Evolutionary conservation across 2,113 vertebrate species (phyloP), one percentile per base, ranked within the genome.

Genomic region (Neodon shergylaensis): DNA sequence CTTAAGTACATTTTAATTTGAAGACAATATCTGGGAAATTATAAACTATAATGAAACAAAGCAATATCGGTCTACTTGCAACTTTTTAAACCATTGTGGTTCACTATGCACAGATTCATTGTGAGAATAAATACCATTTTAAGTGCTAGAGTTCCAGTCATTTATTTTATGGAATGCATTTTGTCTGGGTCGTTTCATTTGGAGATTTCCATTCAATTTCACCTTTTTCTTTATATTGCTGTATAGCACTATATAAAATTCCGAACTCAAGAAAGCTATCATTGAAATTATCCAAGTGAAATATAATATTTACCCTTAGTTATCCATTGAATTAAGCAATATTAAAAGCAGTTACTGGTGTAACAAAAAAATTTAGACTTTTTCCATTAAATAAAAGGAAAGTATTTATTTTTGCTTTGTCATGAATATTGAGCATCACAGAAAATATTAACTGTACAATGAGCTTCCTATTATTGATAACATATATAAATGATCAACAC

Each of bases 131-230:
- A 87, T 68, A 42, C 5, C 5, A 44, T 95, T 92, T 94, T 84
- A 83, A 79, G 26, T 81, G 14, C 73, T 22, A 73, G 26, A 93
- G 10, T 76, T 73, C 54, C 7, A 76, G 9, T 88, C 19, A 95
- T 90, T 97, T 90, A 79, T 5, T 90, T 96, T 93, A 83, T 78
- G 47, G 36, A 92, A 94, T 94, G 39, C 31, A 49, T 92, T 88
- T 95, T 77, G 26, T 5, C 49, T 85, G 22, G n/a, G 4, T 91
- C 31, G 31, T 81, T 94, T 78, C 49, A 88, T 77, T 87, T 93
- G 88, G 5, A 86, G 13, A 44, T 84, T 92, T 93, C 54, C 49
- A 92, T 61, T 95, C 70, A 92, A 58, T 65, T 94, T 93, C 24
- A 77, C 12, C 21, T 85, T 90, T 77, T 44, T 22, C 1, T 85